Evolutionary conservation across 2,113 vertebrate genomes (phyloP).

Genomic region (Psettodes erumei): DNA sequence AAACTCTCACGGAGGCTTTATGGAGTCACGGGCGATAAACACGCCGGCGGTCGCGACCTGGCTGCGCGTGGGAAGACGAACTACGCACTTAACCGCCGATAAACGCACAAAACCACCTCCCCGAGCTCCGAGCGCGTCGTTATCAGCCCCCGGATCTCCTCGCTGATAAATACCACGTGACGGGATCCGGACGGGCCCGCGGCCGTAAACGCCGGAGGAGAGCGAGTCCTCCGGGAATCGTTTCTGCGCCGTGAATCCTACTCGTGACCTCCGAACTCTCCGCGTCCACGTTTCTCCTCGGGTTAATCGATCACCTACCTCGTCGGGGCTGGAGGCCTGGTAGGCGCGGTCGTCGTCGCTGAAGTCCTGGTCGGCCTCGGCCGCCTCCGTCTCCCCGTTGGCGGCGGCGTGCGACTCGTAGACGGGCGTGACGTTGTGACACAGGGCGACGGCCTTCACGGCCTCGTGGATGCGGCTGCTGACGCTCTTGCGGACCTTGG

Average conservation of each 20-base stretch:
- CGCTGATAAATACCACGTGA: slow-evolving; percentile 22
- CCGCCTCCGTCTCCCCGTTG: slow-evolving; percentile 86
- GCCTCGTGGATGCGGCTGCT: slow-evolving; percentile 94
- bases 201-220: too few species aligned
- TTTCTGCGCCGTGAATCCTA: too few species aligned
- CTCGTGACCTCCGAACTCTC: too few species aligned
- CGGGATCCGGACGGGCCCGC: too few species aligned
- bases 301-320: slow-evolving; percentile 81
- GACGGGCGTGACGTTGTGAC: slow-evolving; percentile 97
- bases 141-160: slow-evolving; percentile 46
- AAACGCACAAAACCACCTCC: slow-evolving; percentile 37
- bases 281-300: neutral
- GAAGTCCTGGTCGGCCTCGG: slow-evolving; percentile 95
- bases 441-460: slow-evolving; percentile 94
- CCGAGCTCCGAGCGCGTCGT: too few species aligned
- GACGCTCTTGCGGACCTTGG: slow-evolving; percentile 94
- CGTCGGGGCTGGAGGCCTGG: slow-evolving; percentile 97
- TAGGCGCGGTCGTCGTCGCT: slow-evolving; percentile 94
- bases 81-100: slow-evolving; percentile 33
- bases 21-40: slow-evolving; percentile 38
- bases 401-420: slow-evolving; percentile 85
- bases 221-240: slow-evolving; percentile 20
- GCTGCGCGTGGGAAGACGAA: slow-evolving; percentile 18
- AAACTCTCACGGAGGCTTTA: slow-evolving; percentile 24
- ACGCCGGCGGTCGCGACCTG: slow-evolving; percentile 9